Evolutionary conservation across 1,140 invertebrate species (phyloP), one percentile per base, ranked within the genome.

Genomic region (Hylaeus volcanicus): DNA sequence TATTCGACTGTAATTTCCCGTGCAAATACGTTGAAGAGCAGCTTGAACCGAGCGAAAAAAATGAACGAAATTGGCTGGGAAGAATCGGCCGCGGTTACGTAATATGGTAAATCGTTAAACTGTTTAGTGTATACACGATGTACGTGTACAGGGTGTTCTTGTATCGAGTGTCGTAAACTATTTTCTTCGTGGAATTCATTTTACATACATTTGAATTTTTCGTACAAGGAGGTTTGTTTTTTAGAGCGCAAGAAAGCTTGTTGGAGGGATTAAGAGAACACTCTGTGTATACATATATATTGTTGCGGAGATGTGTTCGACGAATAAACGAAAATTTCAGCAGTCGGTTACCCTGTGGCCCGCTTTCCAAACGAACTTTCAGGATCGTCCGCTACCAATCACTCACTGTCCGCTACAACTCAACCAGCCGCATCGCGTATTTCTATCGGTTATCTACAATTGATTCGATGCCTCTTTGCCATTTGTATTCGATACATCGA

Each of bases 321-420:
- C 83, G 79, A 85, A 87, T 79, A 80, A 74, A 78, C 73, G 72
- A 74, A 26, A 69, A 79, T 80, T 80, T 80, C 79, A 55, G n/a
- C 56, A 80, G 72, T 68, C 48, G 55, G 72, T 74, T 80, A 75
- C 74, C 68, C 71, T 71, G 73, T 12, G 80, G 55, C 65, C 64
- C 74, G 75, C 79, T 66, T 45, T 45, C 71, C 74, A 83, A 79
- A 74, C 72, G 79, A 75, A 74, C 80, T 72, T 77, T 77, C 56
- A 74, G 65, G 76, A 77, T 79, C 64, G 68, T 65, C 75, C 64
- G 83, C 68, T 82, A 85, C 80, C 85, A 84, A 88, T 89, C 85
- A 76, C 79, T 88, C 88, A 88, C 81, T 82, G 88, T 87, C 86
- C 78, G 65, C 79, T 82, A 82, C 82, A 87, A 86, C 84, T 87